These are phyloP conservation scores for Pelobates fuscus DNA, from an alignment of 2,113 vertebrate genomes.

Conservation along the genomic window DNA sequence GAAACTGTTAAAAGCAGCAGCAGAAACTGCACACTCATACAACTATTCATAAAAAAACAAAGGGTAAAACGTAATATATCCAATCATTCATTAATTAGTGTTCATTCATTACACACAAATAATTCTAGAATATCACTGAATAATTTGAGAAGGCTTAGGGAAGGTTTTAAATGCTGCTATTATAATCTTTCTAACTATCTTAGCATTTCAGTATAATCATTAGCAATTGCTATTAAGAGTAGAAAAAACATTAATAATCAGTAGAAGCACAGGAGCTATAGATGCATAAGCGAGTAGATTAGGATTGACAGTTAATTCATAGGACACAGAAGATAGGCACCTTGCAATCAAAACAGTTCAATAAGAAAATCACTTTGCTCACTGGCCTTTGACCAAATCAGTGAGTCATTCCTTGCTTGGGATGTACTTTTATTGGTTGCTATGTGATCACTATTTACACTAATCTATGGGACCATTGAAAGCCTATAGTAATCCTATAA, in stretches of 20 bases:
- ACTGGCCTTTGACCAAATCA: background rate
- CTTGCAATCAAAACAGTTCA: background rate
- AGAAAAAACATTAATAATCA: background rate
- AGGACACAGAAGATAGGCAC: background rate
- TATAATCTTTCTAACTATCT: background rate
- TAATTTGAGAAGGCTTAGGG: background rate
- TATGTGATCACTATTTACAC: background rate
- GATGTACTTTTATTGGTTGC: slow-evolving; percentile 2
- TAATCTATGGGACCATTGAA: background rate
- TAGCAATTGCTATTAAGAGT: background rate
- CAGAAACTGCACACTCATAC: background rate
- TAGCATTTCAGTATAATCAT: background rate
- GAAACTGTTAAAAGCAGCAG: background rate
- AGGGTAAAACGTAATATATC: no score
- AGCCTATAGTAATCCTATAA: background rate
- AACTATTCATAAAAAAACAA: background rate
- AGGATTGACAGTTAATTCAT: slow-evolving; percentile 1
- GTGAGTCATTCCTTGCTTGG: slow-evolving; percentile 4
- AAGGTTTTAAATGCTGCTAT: background rate
- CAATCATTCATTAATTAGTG: no score
- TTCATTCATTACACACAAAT: no score
- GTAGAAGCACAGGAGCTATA: background rate
- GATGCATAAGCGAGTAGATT: background rate
- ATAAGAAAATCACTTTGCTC: slow-evolving; percentile 5
- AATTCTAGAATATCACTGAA: background rate